A percentile compares a stretch with the other conserved stretches of the same genome.
Evolutionary conservation across 2,888 invertebrate genomes (phyloP).

Genomic region (Tribolium freemani): DNA sequence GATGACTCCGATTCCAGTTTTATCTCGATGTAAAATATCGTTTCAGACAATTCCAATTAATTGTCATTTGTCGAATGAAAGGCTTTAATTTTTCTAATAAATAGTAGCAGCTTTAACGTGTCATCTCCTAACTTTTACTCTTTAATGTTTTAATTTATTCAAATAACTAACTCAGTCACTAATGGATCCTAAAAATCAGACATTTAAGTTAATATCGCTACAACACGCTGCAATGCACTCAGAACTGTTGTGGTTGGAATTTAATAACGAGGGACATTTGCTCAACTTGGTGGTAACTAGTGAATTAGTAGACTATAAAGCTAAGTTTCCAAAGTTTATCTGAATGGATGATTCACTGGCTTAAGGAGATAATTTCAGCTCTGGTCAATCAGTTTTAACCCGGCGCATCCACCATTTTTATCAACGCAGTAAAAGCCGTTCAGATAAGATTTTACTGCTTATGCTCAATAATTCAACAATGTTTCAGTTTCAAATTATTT

Average conservation of each 20-base stretch:
- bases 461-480: too few relatives aligned
- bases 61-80: neutral
- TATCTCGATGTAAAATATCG: neutral
- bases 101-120: neutral
- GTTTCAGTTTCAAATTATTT: too few relatives aligned
- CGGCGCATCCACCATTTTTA: too few relatives aligned
- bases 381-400: too few relatives aligned
- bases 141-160: neutral
- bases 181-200: neutral
- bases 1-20: neutral
- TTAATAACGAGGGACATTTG: too few relatives aligned
- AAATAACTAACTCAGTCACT: neutral
- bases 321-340: too few relatives aligned
- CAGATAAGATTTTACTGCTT: too few relatives aligned
- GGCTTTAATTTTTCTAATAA: neutral
- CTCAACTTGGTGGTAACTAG: too few relatives aligned
- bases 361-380: too few relatives aligned
- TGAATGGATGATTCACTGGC: too few relatives aligned
- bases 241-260: neutral
- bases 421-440: too few relatives aligned
- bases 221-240: neutral
- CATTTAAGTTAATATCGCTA: neutral
- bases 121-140: neutral
- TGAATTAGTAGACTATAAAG: too few relatives aligned
- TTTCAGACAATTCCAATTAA: neutral